A percentile compares a stretch with the other conserved stretches of the same genome.
Conservation (phyloP, 2,888 invertebrate species). For the Heliconius ismenius region DNA sequence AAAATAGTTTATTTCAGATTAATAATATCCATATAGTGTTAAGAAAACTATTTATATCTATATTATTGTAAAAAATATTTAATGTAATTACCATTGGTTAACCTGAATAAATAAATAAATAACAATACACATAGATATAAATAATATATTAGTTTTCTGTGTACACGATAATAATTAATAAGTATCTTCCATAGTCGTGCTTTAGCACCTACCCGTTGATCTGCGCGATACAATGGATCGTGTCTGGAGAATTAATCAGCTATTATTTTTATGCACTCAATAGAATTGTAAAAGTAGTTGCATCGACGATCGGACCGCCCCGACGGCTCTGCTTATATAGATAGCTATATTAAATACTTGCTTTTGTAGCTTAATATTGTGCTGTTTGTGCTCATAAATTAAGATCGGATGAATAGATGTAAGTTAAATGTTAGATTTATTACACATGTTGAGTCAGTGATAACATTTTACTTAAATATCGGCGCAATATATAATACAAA, state of each 20-base stretch:
- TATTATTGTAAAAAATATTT: too few relatives aligned
- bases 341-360: neutral
- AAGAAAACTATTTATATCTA: too few relatives aligned
- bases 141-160: neutral
- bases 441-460: neutral
- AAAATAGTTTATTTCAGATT: too few relatives aligned
- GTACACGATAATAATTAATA: constrained; percentile 11
- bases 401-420: neutral
- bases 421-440: neutral
- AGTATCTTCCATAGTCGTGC: constrained; percentile 39
- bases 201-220: constrained; percentile 47
- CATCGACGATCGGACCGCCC: constrained; percentile 36
- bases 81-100: too few relatives aligned
- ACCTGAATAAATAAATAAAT: too few relatives aligned
- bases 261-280: constrained; percentile 42
- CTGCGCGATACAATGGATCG: constrained; percentile 54
- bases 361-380: neutral
- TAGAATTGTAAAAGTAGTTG: constrained; percentile 34
- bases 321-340: neutral
- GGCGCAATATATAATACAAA: neutral
- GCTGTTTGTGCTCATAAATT: neutral
- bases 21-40: too few relatives aligned
- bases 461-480: neutral
- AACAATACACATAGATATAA: neutral
- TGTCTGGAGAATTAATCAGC: constrained; percentile 53